Conservation (phyloP, 2,888 invertebrate genomes). For the Dendrolimus houi region DNA sequence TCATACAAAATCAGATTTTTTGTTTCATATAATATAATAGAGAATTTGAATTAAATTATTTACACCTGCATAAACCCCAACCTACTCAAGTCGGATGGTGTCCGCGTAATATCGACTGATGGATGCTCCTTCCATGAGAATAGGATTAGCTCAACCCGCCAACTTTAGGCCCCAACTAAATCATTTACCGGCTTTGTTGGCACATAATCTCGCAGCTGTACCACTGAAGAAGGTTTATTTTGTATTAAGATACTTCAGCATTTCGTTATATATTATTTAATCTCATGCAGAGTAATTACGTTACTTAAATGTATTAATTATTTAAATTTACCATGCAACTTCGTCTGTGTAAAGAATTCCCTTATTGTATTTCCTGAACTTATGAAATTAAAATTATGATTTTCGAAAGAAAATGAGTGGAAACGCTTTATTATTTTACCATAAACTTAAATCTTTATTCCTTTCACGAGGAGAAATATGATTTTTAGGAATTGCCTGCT, state of each 20-base stretch:
- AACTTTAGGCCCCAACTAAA: slow-evolving; percentile 47
- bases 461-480: no score
- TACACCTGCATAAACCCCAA: not conserved
- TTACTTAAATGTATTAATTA: no score
- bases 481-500: no score
- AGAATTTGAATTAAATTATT: not conserved
- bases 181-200: slow-evolving; percentile 34
- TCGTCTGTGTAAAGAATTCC: no score
- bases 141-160: slow-evolving; percentile 51
- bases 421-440: no score
- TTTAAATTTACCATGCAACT: no score
- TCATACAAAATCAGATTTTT: no score
- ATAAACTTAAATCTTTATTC: no score
- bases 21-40: not conserved
- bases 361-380: no score
- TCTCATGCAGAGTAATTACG: no score
- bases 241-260: not conserved
- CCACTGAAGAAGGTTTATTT: slow-evolving; percentile 14
- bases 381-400: no score
- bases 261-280: not conserved
- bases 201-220: slow-evolving; percentile 14
- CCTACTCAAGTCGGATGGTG: slow-evolving; percentile 10
- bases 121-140: slow-evolving; percentile 56
- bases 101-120: slow-evolving; percentile 69
- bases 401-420: no score